A percentile compares a stretch with the other conserved stretches of the same genome.
Conservation (phyloP, 1,140 invertebrate genomes). For the Psix sp. region DNA sequence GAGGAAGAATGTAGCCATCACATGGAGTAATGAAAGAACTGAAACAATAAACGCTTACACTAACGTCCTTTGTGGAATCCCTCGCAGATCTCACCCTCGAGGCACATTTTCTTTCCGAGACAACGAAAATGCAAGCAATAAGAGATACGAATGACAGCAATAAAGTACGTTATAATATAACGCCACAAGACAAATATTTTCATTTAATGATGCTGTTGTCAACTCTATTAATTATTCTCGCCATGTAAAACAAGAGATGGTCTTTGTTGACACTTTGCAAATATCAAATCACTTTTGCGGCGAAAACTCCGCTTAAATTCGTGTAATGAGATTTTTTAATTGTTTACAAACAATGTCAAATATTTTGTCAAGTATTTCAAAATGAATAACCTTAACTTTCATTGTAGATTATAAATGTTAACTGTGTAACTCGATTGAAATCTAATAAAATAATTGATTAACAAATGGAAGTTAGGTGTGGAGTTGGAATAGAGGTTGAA, state of each 20-base stretch:
- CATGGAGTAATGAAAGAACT: constrained; percentile 57
- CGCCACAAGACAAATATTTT: constrained; percentile 59
- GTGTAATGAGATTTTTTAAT: too few relatives aligned
- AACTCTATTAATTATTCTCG: constrained; percentile 56
- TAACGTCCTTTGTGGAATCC: constrained; percentile 51
- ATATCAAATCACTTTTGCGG: constrained; percentile 28
- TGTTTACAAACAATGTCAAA: too few relatives aligned
- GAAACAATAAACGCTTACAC: constrained; percentile 61
- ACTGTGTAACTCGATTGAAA: too few relatives aligned
- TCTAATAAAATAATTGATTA: too few relatives aligned
- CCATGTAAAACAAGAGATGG: constrained; percentile 35
- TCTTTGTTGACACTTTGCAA: constrained; percentile 47
- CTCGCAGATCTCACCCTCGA: constrained; percentile 51
- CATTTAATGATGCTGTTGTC: constrained; percentile 59
- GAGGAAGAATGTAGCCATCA: constrained; percentile 43
- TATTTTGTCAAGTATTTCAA: too few relatives aligned
- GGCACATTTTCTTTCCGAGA: constrained; percentile 55
- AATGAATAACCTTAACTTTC: too few relatives aligned
- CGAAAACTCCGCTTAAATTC: too few relatives aligned
- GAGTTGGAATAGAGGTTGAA: too few relatives aligned
- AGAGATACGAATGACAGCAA: constrained; percentile 61
- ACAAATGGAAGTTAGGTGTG: too few relatives aligned
- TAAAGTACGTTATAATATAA: constrained; percentile 61
- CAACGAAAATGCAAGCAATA: constrained; percentile 61
- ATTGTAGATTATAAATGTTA: too few relatives aligned